Evolutionary conservation across 2,888 invertebrate genomes (phyloP).

Genomic region (Nephrotoma flavescens): DNA sequence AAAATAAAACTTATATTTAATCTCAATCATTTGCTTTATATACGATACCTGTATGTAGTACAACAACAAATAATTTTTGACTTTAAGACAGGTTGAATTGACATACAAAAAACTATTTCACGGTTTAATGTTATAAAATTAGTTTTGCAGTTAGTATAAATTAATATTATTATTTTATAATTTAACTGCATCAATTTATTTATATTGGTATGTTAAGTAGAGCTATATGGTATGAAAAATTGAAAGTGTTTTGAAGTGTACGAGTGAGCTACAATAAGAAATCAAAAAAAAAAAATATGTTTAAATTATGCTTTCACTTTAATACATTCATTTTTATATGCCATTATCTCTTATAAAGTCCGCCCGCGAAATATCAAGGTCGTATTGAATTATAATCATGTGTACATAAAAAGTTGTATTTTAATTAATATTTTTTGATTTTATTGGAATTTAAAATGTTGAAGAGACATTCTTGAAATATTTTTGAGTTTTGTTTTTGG

Average conservation of each 20-base stretch:
- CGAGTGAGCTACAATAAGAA: neutral
- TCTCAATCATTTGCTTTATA: neutral
- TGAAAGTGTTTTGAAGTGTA: neutral
- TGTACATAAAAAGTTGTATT: neutral
- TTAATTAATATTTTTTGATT: neutral
- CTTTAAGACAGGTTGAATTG: neutral
- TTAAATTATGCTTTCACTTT: neutral
- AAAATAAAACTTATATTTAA: neutral
- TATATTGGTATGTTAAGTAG: neutral
- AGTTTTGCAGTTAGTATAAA: neutral
- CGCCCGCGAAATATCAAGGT: neutral
- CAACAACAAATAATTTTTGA: neutral
- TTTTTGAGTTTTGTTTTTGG: neutral
- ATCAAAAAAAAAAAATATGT: neutral
- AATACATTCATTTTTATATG: neutral
- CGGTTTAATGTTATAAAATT: neutral
- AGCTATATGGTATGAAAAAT: neutral
- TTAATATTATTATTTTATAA: neutral
- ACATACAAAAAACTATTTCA: neutral
- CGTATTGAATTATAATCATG: neutral
- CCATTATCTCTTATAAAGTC: neutral
- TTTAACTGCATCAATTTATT: neutral
- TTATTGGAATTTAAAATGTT: neutral
- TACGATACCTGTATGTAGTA: neutral
- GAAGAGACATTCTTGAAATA: neutral